phyloP scores from a whole-genome alignment of 1,140 invertebrate species.

The Manduca sexta region DNA sequence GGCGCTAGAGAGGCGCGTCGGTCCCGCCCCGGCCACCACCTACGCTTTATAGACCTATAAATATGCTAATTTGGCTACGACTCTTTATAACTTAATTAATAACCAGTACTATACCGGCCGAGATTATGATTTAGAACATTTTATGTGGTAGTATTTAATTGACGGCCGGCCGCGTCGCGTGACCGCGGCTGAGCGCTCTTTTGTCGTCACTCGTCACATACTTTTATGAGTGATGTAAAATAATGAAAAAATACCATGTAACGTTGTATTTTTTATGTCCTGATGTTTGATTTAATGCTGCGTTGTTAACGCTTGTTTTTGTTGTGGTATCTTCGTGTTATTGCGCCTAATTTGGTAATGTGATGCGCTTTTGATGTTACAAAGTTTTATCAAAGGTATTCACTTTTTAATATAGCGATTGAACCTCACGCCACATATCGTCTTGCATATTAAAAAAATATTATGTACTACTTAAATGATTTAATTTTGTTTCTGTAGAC shows the following conservation, averaged over 20 bases:
- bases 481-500: no score
- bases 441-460: no score
- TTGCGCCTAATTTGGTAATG: background rate
- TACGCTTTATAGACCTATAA: conserved; percentile 44
- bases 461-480: no score
- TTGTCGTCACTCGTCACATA: conserved; percentile 39
- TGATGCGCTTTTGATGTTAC: no score
- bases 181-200: conserved; percentile 27
- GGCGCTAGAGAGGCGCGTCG: no score
- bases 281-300: conserved; percentile 49
- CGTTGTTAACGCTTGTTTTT: background rate
- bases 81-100: conserved; percentile 71
- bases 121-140: conserved; percentile 62
- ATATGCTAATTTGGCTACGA: conserved; percentile 65
- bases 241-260: conserved; percentile 62
- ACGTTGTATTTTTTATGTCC: conserved; percentile 34
- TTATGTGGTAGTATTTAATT: conserved; percentile 64
- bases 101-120: conserved; percentile 42
- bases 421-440: no score
- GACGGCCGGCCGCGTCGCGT: conserved; percentile 48
- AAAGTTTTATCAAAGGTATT: background rate
- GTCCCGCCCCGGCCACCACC: conserved; percentile 14
- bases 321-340: background rate
- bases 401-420: no score
- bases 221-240: conserved; percentile 64